Evolutionary conservation across 2,797 vertebrate species (phyloP).

Genomic region (Enteromius viviparus): DNA sequence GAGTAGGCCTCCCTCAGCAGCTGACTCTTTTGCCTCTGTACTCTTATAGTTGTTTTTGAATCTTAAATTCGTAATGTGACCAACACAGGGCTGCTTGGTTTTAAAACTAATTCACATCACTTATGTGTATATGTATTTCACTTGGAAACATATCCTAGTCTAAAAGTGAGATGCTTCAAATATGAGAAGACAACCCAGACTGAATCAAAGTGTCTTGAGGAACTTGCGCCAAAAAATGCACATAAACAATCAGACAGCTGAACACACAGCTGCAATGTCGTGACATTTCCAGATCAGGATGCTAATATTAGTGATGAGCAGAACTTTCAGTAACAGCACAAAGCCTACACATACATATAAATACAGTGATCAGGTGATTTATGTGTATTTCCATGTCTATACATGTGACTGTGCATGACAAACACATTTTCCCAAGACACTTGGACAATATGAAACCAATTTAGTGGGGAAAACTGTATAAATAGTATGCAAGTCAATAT

Average conservation of each 20-base stretch:
- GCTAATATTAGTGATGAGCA: conserved; percentile 65
- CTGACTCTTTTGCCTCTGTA: background rate
- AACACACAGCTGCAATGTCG: conserved; percentile 62
- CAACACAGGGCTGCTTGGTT: background rate
- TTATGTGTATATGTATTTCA: background rate
- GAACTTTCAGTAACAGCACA: conserved; percentile 17
- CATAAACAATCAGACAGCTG: conserved; percentile 54
- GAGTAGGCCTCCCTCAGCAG: conserved; percentile 1
- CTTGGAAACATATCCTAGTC: background rate
- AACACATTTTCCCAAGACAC: conserved; percentile 6
- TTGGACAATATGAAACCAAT: background rate
- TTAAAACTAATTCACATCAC: background rate
- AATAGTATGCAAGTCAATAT: conserved; percentile 45
- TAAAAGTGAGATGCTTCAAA: conserved; percentile 10
- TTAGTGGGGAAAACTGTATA: background rate
- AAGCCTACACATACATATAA: conserved; percentile 4
- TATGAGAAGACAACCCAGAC: background rate
- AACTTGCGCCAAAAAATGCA: conserved; percentile 37
- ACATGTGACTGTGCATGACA: background rate
- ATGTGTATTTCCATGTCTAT: background rate
- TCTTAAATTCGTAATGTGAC: background rate
- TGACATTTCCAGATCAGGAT: conserved; percentile 61
- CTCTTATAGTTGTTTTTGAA: background rate
- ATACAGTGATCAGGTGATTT: conserved; percentile 23
- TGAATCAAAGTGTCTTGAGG: conserved; percentile 9